Conservation (phyloP, 2,113 vertebrate species). For the Lathamus discolor region DNA sequence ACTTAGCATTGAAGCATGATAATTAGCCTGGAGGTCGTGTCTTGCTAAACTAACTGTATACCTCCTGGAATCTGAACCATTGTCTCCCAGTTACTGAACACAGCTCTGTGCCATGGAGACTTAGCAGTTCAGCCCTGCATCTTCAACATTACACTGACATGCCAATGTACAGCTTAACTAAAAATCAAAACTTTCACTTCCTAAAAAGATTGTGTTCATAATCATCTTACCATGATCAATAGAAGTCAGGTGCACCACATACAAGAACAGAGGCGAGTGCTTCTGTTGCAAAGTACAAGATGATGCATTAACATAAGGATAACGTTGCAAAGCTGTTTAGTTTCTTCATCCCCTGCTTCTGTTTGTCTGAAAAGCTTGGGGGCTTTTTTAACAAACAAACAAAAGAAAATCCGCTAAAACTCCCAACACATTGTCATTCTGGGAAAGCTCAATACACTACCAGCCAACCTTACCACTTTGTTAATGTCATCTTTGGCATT, state of each 20-base stretch:
- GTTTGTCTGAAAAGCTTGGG: neutral
- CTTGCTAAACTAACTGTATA: neutral
- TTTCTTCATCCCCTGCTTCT: neutral
- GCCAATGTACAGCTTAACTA: neutral
- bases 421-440: neutral
- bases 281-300: accelerated
- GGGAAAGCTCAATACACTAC: neutral
- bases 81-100: neutral
- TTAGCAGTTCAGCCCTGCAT: neutral
- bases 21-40: neutral
- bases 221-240: neutral
- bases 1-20: neutral
- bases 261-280: neutral
- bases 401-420: neutral
- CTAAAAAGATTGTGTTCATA: neutral
- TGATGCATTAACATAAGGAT: neutral
- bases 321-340: neutral
- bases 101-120: neutral
- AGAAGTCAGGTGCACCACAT: accelerated
- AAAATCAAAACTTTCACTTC: neutral
- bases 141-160: neutral
- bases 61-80: neutral
- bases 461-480: accelerated
- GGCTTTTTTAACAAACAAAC: accelerated
- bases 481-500: neutral